Evolutionary conservation across 2,797 vertebrate genomes (phyloP).

Genomic region (Danio kyathit): DNA sequence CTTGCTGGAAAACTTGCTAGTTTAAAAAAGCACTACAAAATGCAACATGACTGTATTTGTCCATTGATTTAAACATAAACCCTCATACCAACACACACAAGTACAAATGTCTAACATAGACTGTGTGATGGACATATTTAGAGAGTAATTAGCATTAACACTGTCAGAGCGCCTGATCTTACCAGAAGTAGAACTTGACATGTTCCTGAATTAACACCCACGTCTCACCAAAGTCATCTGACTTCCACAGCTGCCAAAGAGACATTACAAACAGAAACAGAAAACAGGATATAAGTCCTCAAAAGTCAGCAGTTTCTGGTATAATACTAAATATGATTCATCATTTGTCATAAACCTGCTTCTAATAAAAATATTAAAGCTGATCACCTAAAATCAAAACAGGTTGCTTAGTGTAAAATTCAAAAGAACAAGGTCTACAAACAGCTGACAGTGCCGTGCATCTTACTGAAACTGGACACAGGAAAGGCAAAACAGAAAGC

Average conservation of each 20-base stretch:
- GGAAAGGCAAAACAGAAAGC: neutral
- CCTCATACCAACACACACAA: neutral
- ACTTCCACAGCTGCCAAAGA: constrained; percentile 92
- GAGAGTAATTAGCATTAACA: neutral
- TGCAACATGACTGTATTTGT: neutral
- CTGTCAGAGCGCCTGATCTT: constrained; percentile 66
- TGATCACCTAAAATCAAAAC: constrained; percentile 15
- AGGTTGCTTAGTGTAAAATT: constrained; percentile 22
- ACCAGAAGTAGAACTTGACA: constrained; percentile 96
- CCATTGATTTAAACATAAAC: neutral
- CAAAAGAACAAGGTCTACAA: constrained; percentile 26
- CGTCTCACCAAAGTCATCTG: constrained; percentile 96
- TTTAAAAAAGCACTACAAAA: neutral
- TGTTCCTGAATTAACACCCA: constrained; percentile 99
- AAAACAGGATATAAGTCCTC: neutral
- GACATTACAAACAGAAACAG: constrained; percentile 28
- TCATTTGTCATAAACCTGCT: constrained; percentile 29
- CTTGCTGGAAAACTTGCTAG: neutral
- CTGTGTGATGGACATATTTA: neutral
- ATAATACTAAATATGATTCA: constrained; percentile 9
- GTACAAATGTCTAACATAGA: neutral
- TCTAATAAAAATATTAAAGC: neutral
- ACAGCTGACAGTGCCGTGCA: neutral
- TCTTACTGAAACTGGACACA: constrained; percentile 9
- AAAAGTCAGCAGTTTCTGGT: neutral